Base-by-base conservation (phyloP, 2,797 vertebrate species). In the Steatocranus sp. region DNA sequence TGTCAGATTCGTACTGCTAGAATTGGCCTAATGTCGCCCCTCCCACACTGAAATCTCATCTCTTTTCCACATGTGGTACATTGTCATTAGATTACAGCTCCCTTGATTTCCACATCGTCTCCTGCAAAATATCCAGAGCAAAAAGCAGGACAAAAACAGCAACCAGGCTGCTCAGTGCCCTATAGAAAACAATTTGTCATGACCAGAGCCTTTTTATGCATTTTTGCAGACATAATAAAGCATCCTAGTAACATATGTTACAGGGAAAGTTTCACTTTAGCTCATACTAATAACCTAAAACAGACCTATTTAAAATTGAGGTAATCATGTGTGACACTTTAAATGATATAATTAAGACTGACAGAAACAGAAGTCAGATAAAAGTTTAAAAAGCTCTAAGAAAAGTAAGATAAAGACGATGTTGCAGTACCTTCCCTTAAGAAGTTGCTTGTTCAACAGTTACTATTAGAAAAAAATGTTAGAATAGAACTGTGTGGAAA, bases 81-180 rank as follows among this genome's bases (percentile, higher is more conserved):
- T 84, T 82, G 58, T 90, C 93, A 93, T 93, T 93, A 90, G 86
- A 93, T 94, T 90, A 89, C 23, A 83, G 82, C 78, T 90, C 75
- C 84, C 75, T 78, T 81, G 89, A 87, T 92, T 91, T 89, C 85
- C 61, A 87, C 38, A 70, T 86, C 83, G 80, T 85, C 77, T 81
- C 36, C 38, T 78, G 78, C 32, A 81, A 87, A 87, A 87, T 75
- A 90, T 87, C 63, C 79, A 78, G 6, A 84, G 82, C 76, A 77
- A 87, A 91, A 85, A 56, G 43, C 79, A 70, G 78, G 32, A 74
- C 75, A 53, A 85, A 80, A 90, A 81, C 43, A 75, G 58, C 27
- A 46, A 56, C 46, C 48, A 43, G 56, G 75, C 82, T 87, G 85
- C 76, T 89, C 17, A 5, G 41, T 61, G 53, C 34, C 56, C 50